Conservation (phyloP, 2,888 invertebrate genomes). For the Ryuthela nishihirai region DNA sequence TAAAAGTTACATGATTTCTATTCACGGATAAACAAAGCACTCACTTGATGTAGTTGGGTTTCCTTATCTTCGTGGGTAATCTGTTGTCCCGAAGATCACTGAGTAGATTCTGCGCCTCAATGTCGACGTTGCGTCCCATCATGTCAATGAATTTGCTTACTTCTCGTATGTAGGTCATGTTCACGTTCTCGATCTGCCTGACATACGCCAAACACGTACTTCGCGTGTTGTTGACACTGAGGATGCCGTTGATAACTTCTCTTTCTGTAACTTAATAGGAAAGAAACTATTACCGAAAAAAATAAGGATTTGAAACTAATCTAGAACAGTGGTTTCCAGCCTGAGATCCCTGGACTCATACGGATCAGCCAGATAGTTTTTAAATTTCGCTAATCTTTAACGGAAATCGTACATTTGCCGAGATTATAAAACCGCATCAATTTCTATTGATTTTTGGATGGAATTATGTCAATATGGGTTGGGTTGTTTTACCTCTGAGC, state of each 20-base stretch:
- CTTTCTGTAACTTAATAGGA: constrained; percentile 86
- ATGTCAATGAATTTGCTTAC: constrained; percentile 94
- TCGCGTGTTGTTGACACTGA: constrained; percentile 88
- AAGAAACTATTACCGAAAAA: too few relatives aligned
- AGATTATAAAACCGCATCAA: too few relatives aligned
- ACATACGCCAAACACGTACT: constrained; percentile 90
- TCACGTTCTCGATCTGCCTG: constrained; percentile 94
- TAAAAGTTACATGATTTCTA: not conserved
- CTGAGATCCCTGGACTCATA: too few relatives aligned
- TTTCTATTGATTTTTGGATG: too few relatives aligned
- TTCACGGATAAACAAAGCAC: constrained; percentile 27
- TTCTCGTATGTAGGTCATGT: constrained; percentile 86
- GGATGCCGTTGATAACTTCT: constrained; percentile 91
- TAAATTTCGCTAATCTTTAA: too few relatives aligned
- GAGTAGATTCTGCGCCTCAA: constrained; percentile 83
- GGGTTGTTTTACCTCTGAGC: too few relatives aligned
- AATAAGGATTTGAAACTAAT: too few relatives aligned
- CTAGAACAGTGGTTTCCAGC: too few relatives aligned
- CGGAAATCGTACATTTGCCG: too few relatives aligned
- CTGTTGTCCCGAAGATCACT: constrained; percentile 84
- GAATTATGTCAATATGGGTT: too few relatives aligned
- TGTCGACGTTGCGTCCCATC: constrained; percentile 82
- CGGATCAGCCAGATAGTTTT: too few relatives aligned
- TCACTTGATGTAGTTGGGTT: constrained; percentile 82
- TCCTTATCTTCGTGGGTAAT: constrained; percentile 81